Percentiles rank a stretch among this genome's conserved stretches.
Conservation (phyloP, 1,140 invertebrate genomes). For the Muscidifurax raptorellus region DNA sequence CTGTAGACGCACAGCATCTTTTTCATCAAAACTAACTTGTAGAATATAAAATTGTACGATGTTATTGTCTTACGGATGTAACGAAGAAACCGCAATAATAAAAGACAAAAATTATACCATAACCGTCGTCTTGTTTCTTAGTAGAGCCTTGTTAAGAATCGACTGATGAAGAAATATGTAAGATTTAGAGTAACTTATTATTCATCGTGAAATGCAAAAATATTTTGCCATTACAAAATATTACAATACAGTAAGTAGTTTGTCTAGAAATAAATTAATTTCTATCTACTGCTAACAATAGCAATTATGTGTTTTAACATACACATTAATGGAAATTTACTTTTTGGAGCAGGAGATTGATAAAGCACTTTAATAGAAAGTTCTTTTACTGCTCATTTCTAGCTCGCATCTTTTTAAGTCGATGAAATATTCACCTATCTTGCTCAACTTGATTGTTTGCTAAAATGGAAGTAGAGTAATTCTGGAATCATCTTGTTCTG, state of each 20-base stretch:
- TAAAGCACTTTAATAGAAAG: slow-evolving; percentile 49
- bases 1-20: slow-evolving; percentile 49
- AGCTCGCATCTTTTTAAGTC: slow-evolving; percentile 37
- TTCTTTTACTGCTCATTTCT: slow-evolving; percentile 52
- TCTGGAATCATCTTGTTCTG: slow-evolving; percentile 57
- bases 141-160: not conserved
- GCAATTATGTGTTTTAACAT: slow-evolving; percentile 32
- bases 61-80: slow-evolving; percentile 51
- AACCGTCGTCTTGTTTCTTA: slow-evolving; percentile 2
- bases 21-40: slow-evolving; percentile 54
- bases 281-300: slow-evolving; percentile 56
- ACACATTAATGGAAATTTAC: slow-evolving; percentile 24
- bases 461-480: slow-evolving; percentile 60
- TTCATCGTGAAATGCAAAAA: slow-evolving; percentile 49
- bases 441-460: slow-evolving; percentile 49
- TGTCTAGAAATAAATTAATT: slow-evolving; percentile 54
- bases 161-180: not conserved
- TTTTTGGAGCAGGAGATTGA: slow-evolving; percentile 42
- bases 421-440: slow-evolving; percentile 50
- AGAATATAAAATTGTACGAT: slow-evolving; percentile 52
- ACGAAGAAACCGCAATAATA: slow-evolving; percentile 51
- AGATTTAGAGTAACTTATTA: slow-evolving; percentile 46
- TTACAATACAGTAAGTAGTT: slow-evolving; percentile 42
- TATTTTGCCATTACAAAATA: slow-evolving; percentile 53
- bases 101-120: slow-evolving; percentile 50